Evolutionary conservation across 2,888 invertebrate genomes (phyloP).

Genomic region (Drosophila colorata): DNA sequence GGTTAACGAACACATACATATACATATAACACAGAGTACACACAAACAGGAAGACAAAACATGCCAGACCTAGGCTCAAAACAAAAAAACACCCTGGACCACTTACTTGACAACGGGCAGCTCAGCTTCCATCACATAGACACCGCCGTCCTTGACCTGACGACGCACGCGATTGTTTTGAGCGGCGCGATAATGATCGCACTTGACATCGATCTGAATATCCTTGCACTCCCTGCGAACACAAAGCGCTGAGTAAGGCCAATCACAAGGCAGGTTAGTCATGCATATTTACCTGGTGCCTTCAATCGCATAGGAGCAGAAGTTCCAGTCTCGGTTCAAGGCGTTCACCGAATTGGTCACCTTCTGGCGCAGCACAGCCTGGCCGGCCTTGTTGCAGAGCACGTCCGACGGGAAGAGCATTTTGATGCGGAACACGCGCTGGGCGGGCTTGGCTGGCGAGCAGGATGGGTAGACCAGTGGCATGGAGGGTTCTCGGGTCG

Average conservation of each 20-base stretch:
- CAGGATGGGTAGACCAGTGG: slow-evolving; percentile 96
- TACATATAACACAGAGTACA: slow-evolving; percentile 64
- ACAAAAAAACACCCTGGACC: background rate
- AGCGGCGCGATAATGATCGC: slow-evolving; percentile 90
- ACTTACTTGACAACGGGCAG: slow-evolving; percentile 95
- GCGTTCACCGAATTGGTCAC: slow-evolving; percentile 95
- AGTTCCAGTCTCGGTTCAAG: slow-evolving; percentile 97
- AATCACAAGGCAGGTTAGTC: fast-evolving
- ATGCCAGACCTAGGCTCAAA: slow-evolving; percentile 28
- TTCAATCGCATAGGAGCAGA: slow-evolving; percentile 96
- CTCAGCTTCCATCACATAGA: slow-evolving; percentile 92
- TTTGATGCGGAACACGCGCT: slow-evolving; percentile 95
- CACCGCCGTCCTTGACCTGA: slow-evolving; percentile 90
- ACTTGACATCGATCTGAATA: slow-evolving; percentile 95
- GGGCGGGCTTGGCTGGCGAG: slow-evolving; percentile 95
- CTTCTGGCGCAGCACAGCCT: slow-evolving; percentile 95
- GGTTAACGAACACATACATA: slow-evolving; percentile 73
- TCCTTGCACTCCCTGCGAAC: slow-evolving; percentile 93
- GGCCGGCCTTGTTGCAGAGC: slow-evolving; percentile 97
- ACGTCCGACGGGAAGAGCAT: slow-evolving; percentile 99
- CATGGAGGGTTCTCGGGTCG: slow-evolving; percentile 91
- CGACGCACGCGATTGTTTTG: slow-evolving; percentile 88
- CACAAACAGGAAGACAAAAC: slow-evolving; percentile 33
- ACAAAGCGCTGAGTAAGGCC: background rate
- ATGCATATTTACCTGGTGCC: slow-evolving; percentile 86